These are phyloP conservation scores for Melanotaenia trifasciata DNA, from an alignment of 2,797 vertebrate species.

Conservation along the genomic window DNA sequence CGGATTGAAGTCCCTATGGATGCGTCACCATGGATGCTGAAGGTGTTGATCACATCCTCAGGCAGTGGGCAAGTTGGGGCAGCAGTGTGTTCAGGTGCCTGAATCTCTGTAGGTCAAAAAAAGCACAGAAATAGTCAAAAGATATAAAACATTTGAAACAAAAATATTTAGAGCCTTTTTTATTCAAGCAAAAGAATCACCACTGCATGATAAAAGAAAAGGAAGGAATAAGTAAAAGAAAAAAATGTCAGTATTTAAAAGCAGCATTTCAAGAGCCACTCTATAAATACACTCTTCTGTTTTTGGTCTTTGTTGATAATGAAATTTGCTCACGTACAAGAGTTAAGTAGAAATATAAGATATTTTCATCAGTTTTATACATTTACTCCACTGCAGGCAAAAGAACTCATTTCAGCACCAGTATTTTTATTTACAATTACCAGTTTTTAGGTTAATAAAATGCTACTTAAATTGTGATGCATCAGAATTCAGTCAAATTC, in stretches of 20 bases:
- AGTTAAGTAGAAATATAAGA: too few species aligned
- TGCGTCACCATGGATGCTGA: conserved; percentile 75
- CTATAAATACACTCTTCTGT: not conserved
- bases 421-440: not conserved
- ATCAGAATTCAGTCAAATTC: not conserved
- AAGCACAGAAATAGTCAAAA: not conserved
- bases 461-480: not conserved
- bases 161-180: not conserved
- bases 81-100: conserved; percentile 21
- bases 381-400: too few species aligned
- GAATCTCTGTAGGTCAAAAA: conserved; percentile 51
- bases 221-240: too few species aligned
- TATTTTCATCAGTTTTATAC: too few species aligned
- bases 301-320: too few species aligned
- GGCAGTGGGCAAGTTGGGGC: conserved; percentile 73
- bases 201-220: not conserved
- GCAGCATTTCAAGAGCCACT: not conserved
- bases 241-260: not conserved
- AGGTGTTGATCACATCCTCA: conserved; percentile 69
- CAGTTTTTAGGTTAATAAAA: not conserved
- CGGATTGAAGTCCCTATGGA: conserved; percentile 72
- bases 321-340: too few species aligned
- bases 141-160: not conserved
- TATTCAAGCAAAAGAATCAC: not conserved
- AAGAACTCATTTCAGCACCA: not conserved